Percentiles rank a stretch among this genome's conserved stretches.
These are phyloP conservation scores for Dinomys branickii DNA, from an alignment of 2,113 vertebrate genomes.

Conservation along the genomic window DNA sequence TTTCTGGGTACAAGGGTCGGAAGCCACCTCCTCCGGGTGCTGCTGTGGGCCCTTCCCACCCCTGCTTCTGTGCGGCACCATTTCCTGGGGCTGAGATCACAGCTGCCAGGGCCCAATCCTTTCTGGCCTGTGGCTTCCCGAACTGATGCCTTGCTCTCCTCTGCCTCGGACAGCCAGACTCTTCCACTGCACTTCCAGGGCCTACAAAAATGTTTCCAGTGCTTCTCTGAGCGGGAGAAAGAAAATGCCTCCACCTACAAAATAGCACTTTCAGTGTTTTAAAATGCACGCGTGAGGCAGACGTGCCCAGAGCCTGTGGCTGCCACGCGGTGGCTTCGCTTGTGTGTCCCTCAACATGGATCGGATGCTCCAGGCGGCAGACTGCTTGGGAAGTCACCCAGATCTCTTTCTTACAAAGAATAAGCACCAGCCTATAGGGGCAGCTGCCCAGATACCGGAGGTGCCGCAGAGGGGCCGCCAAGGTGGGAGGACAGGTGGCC, in stretches of 20 bases:
- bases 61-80: background rate
- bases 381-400: background rate
- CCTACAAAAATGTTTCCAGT: background rate
- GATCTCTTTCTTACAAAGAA: background rate
- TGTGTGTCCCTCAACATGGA: rapidly evolving
- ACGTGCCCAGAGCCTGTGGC: background rate
- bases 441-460: background rate
- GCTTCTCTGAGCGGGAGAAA: background rate
- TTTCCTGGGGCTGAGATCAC: background rate
- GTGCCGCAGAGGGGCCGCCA: background rate
- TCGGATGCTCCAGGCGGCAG: background rate
- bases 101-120: rapidly evolving
- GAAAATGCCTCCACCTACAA: background rate
- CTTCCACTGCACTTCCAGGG: background rate
- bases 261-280: background rate
- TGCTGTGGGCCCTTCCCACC: background rate
- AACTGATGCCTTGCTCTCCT: background rate
- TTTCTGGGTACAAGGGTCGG: background rate
- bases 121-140: background rate
- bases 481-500: background rate
- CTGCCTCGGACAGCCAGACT: background rate
- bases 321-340: rapidly evolving
- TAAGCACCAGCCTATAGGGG: background rate
- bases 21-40: background rate
- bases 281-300: background rate